Conservation (phyloP, 35 echinoderm and acorn worm species). For the Apostichopus japonicus region DNA sequence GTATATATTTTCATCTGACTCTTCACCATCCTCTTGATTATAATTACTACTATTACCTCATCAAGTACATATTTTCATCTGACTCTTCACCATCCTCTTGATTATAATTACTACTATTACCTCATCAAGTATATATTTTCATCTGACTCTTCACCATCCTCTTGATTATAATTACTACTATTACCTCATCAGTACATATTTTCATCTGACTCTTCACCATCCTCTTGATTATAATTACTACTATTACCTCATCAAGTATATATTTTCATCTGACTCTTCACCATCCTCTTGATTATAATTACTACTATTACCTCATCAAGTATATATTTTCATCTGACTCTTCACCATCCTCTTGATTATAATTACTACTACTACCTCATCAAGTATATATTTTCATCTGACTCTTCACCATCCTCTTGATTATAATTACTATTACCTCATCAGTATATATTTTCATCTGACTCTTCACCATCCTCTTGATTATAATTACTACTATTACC, state of each 20-base stretch:
- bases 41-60: conserved; percentile 42
- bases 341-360: conserved; percentile 37
- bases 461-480: conserved; percentile 41
- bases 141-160: conserved; percentile 54
- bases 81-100: conserved; percentile 46
- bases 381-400: conserved; percentile 73
- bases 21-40: conserved; percentile 38
- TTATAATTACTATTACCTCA: conserved; percentile 42
- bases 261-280: conserved; percentile 64
- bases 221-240: conserved; percentile 3
- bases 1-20: conserved; percentile 68
- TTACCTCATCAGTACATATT: conserved; percentile 74
- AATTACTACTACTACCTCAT: conserved; percentile 47
- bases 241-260: conserved; percentile 67
- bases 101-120: neutral
- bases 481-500: conserved; percentile 14
- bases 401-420: conserved; percentile 41
- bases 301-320: conserved; percentile 60
- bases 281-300: conserved; percentile 30
- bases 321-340: conserved; percentile 67
- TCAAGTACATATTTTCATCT: conserved; percentile 74
- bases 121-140: conserved; percentile 77
- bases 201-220: conserved; percentile 56
- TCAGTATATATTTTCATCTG: conserved; percentile 71
- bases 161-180: neutral